These are phyloP conservation scores for Rhimphoctona megacephalus DNA, from an alignment of 2,888 invertebrate genomes.

Conservation along the genomic window DNA sequence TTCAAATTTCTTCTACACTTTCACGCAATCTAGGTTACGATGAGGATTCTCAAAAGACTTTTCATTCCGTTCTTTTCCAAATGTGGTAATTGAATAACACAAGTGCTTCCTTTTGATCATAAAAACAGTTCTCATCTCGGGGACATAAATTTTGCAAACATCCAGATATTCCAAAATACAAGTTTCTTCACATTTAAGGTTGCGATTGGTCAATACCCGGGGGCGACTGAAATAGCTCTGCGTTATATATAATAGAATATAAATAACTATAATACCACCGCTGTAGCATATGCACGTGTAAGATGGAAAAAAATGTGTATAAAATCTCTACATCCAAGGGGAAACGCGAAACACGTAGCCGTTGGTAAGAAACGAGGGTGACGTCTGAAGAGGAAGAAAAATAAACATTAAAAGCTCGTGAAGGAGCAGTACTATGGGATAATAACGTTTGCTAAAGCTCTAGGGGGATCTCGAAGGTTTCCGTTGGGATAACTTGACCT, in stretches of 20 bases:
- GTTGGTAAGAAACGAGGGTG: conserved; percentile 9
- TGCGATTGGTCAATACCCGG: conserved; percentile 6
- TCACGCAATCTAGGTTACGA: not conserved
- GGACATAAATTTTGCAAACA: not conserved
- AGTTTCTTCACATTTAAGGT: not conserved
- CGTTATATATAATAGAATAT: not conserved
- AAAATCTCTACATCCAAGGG: conserved; percentile 2
- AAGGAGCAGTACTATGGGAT: conserved; percentile 31
- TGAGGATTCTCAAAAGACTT: not conserved
- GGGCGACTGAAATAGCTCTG: not conserved
- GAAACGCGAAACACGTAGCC: not conserved
- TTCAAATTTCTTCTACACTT: not conserved
- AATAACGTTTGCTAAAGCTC: conserved; percentile 50
- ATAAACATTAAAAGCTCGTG: conserved; percentile 57
- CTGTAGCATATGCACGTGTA: conserved; percentile 6
- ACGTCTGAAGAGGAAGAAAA: conserved; percentile 42
- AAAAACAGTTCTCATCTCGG: not conserved
- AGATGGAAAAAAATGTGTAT: conserved; percentile 18
- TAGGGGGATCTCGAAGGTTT: conserved; percentile 32
- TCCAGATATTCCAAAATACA: not conserved
- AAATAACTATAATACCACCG: conserved; percentile 17
- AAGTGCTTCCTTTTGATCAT: not conserved
- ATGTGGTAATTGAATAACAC: not conserved
- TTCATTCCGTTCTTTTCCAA: not conserved
- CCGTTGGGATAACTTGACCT: conserved; percentile 19